A percentile compares a stretch with the other conserved stretches of the same genome.
phyloP scores from a whole-genome alignment of 2,113 vertebrate species.

The Tragelaphus buxtoni region DNA sequence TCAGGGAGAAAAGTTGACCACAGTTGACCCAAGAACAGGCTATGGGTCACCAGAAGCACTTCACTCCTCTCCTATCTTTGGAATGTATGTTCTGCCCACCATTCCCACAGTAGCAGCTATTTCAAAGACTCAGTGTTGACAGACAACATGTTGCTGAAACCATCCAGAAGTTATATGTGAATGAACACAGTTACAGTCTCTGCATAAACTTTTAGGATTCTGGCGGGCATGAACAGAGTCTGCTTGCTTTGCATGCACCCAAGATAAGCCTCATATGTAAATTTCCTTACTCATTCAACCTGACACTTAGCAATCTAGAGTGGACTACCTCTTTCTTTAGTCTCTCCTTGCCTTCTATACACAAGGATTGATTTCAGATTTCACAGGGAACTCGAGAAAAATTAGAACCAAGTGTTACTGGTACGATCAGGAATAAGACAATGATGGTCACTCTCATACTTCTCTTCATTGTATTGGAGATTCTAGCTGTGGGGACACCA shows the following conservation, averaged over 20 bases:
- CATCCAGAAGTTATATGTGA: background rate
- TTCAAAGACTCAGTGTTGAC: background rate
- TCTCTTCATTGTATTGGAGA: background rate
- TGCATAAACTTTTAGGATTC: background rate
- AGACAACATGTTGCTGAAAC: background rate
- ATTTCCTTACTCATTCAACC: background rate
- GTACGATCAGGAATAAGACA: background rate
- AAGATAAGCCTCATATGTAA: background rate
- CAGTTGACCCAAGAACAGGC: background rate
- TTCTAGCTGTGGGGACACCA: rapidly evolving
- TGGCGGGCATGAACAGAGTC: background rate
- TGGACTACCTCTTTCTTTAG: background rate
- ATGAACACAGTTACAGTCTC: background rate
- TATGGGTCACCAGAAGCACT: background rate
- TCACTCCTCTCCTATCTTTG: background rate
- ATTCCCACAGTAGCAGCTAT: background rate
- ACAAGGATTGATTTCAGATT: background rate
- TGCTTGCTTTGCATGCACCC: background rate
- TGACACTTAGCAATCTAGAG: background rate
- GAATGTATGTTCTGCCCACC: background rate
- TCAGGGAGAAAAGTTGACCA: background rate
- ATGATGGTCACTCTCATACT: too few species aligned
- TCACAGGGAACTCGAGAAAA: background rate
- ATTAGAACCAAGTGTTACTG: background rate
- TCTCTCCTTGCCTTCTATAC: background rate